Evolutionary conservation across 2,113 vertebrate genomes (phyloP).

Genomic region (Podocnemis expansa): DNA sequence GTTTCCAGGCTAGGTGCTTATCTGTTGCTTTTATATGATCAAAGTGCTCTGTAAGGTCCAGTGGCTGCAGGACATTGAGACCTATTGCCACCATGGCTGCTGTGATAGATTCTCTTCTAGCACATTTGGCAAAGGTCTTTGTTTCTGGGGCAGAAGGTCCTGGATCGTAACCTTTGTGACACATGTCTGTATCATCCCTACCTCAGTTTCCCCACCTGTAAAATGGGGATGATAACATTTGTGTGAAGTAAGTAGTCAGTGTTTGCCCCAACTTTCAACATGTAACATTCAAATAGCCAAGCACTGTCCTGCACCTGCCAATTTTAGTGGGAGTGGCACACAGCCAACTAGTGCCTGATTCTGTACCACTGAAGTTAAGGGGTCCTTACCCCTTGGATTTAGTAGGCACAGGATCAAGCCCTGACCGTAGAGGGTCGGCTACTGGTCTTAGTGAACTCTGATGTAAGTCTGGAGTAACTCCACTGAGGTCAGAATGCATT

Average conservation of each 20-base stretch:
- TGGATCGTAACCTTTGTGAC: accelerated
- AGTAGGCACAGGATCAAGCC: accelerated
- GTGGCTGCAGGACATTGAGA: not conserved
- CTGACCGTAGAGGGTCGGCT: not conserved
- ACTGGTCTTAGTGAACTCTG: accelerated
- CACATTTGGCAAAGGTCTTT: not conserved
- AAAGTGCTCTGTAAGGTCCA: accelerated
- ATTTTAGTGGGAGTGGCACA: not conserved
- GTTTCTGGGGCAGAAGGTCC: not conserved
- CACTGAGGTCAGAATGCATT: not conserved
- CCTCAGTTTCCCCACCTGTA: not conserved
- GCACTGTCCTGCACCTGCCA: not conserved
- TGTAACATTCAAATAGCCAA: not conserved
- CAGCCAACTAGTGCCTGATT: not conserved
- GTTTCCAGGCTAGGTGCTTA: not conserved
- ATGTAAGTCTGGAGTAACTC: not conserved
- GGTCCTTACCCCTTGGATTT: not conserved
- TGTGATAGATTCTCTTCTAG: not conserved
- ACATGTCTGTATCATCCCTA: not conserved
- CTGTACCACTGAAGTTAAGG: accelerated
- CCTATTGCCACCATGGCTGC: not conserved
- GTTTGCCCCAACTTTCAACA: not conserved
- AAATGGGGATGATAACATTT: not conserved
- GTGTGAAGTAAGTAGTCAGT: not conserved
- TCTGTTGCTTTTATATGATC: not conserved